Evolutionary conservation across 2,113 vertebrate species (phyloP).

Genomic region (Nannospalax galili): DNA sequence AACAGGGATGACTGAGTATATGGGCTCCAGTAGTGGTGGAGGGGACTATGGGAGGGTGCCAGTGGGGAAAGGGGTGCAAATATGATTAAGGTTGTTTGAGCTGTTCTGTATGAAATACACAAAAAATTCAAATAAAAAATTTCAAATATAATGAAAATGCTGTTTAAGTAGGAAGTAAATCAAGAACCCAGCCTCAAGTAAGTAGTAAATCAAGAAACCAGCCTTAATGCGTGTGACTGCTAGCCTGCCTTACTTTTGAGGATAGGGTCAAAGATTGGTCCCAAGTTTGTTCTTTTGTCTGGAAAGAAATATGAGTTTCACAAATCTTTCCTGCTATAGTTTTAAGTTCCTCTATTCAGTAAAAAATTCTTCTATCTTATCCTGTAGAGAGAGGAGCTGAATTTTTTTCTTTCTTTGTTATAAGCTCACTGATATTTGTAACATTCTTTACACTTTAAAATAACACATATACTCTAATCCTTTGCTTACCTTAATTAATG

Average conservation of each 20-base stretch:
- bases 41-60: no score
- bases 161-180: neutral
- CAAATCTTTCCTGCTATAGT: neutral
- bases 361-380: neutral
- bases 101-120: neutral
- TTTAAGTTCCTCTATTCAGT: slow-evolving; percentile 52
- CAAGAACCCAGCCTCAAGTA: neutral
- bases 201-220: neutral
- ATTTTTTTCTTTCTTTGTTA: slow-evolving; percentile 54
- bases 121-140: neutral
- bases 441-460: slow-evolving; percentile 64
- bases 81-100: no score
- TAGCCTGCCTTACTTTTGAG: neutral
- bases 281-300: neutral
- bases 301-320: neutral
- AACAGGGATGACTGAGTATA: no score
- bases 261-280: neutral
- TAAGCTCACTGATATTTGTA: slow-evolving; percentile 60
- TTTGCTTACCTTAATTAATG: slow-evolving; percentile 82
- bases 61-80: no score
- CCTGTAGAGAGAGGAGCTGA: slow-evolving; percentile 27
- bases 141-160: neutral
- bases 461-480: slow-evolving; percentile 75
- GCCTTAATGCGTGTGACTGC: rapidly evolving
- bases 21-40: no score